Conservation (phyloP, 2,888 invertebrate species). For the Anodontia alba region DNA sequence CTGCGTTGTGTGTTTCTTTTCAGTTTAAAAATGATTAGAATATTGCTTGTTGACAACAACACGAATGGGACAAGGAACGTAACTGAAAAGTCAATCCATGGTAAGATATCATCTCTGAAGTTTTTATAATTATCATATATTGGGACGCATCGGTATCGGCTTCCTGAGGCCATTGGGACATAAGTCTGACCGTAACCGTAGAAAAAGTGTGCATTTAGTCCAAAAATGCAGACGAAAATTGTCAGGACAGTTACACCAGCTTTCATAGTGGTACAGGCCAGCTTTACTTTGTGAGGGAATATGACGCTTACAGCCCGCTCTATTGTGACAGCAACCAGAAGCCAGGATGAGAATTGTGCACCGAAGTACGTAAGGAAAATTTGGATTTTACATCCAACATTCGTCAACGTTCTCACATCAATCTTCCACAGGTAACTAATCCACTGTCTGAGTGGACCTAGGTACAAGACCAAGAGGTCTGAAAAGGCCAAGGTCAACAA, state of each 20-base stretch:
- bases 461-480: constrained; percentile 70
- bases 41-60: constrained; percentile 67
- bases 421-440: constrained; percentile 37
- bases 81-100: constrained; percentile 71
- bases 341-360: constrained; percentile 74
- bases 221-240: constrained; percentile 45
- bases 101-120: constrained; percentile 59
- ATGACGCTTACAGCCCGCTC: constrained; percentile 74
- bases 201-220: constrained; percentile 59
- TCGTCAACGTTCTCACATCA: constrained; percentile 61
- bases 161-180: not conserved
- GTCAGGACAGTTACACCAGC: constrained; percentile 41
- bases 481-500: constrained; percentile 66
- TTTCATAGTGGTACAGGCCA: constrained; percentile 59
- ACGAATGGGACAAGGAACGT: constrained; percentile 67
- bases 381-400: constrained; percentile 63
- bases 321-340: constrained; percentile 75
- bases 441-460: constrained; percentile 73
- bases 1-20: constrained; percentile 17
- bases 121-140: constrained; percentile 28
- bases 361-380: constrained; percentile 70
- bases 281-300: constrained; percentile 70
- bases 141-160: constrained; percentile 23
- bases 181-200: constrained; percentile 37
- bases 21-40: constrained; percentile 61